Percentiles rank a stretch among this genome's conserved stretches.
Evolutionary conservation across 2,888 invertebrate genomes (phyloP).

Genomic region (Lycaena phlaeas): DNA sequence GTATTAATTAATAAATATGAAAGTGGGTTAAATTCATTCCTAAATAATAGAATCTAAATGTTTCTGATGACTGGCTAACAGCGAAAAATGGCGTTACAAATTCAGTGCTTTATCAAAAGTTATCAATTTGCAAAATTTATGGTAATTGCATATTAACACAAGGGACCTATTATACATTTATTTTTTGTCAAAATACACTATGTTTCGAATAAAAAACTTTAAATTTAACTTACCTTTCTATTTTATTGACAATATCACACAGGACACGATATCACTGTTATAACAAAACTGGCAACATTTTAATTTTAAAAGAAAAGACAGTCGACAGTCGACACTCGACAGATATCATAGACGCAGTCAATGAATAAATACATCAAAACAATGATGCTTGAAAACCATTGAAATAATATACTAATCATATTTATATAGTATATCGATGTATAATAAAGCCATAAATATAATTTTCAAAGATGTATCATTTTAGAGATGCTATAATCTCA

Average conservation of each 20-base stretch:
- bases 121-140: background rate
- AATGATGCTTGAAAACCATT: too few species aligned
- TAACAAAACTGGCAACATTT: slow-evolving; percentile 11
- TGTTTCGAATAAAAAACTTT: slow-evolving; percentile 18
- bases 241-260: slow-evolving; percentile 58
- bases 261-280: slow-evolving; percentile 53
- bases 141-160: background rate
- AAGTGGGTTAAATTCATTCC: slow-evolving; percentile 1
- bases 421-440: too few species aligned
- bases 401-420: too few species aligned
- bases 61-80: slow-evolving; percentile 44
- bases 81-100: slow-evolving; percentile 64
- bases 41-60: slow-evolving; percentile 25
- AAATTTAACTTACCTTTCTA: slow-evolving; percentile 57
- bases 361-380: too few species aligned
- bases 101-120: slow-evolving; percentile 32
- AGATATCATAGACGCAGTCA: too few species aligned
- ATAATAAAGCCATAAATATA: too few species aligned
- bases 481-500: too few species aligned
- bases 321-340: background rate
- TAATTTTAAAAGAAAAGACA: background rate
- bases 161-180: background rate
- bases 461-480: too few species aligned
- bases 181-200: background rate
- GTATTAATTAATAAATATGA: too few species aligned